A percentile compares a stretch with the other conserved stretches of the same genome.
phyloP scores from a whole-genome alignment of 1,140 invertebrate species.

The Uloborus diversus region DNA sequence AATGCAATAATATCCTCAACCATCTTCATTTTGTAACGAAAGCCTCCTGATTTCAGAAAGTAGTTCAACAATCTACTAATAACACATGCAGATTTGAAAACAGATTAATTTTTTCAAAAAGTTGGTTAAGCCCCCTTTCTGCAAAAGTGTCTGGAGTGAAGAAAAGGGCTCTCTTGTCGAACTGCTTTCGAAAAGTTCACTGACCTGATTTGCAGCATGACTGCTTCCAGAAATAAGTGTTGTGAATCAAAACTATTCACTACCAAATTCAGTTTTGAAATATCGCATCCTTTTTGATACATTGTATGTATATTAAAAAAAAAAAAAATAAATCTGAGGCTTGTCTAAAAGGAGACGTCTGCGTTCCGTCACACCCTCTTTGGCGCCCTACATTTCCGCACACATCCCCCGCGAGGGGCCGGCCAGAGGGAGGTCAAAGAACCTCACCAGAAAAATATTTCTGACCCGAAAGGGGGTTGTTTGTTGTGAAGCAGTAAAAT shows the following conservation, averaged over 20 bases:
- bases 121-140: too few species aligned
- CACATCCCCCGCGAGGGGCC: neutral
- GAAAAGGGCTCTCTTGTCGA: too few species aligned
- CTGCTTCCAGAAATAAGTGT: neutral
- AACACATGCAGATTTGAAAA: neutral
- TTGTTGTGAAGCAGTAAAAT: neutral
- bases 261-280: too few species aligned
- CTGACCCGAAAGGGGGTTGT: slow-evolving; percentile 14
- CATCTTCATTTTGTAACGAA: too few species aligned
- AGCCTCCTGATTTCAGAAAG: neutral
- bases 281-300: too few species aligned
- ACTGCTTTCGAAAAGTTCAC: neutral
- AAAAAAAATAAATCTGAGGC: neutral
- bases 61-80: neutral
- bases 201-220: neutral
- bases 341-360: neutral
- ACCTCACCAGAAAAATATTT: neutral
- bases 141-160: neutral
- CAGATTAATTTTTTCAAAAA: too few species aligned
- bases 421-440: neutral
- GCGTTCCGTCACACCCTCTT: neutral
- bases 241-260: neutral
- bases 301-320: too few species aligned
- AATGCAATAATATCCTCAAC: too few species aligned
- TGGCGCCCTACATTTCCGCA: neutral